Evolutionary conservation across 2,888 invertebrate genomes (phyloP).

Genomic region (Erpobdella octoculata): DNA sequence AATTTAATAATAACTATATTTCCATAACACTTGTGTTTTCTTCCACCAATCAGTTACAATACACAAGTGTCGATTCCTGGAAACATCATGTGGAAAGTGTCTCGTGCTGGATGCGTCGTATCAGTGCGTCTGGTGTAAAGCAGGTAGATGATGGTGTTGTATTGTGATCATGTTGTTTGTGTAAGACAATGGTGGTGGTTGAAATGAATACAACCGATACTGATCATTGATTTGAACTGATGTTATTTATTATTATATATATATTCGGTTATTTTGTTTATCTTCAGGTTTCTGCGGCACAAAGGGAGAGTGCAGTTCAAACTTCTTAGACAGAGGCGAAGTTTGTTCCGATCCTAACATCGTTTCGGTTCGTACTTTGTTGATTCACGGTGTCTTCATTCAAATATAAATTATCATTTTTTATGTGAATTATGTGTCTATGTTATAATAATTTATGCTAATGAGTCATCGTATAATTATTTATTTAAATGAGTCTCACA

Average conservation of each 20-base stretch:
- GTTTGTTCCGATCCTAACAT: neutral
- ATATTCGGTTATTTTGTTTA: neutral
- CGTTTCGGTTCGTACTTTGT: too few species aligned
- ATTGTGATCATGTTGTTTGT: neutral
- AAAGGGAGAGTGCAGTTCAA: neutral
- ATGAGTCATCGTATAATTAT: too few species aligned
- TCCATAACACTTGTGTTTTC: neutral
- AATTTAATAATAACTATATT: too few species aligned
- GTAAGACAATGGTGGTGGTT: neutral
- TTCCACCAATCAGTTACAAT: slow-evolving; percentile 47
- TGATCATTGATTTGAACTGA: neutral
- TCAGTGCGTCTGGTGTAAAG: slow-evolving; percentile 89
- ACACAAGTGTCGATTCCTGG: slow-evolving; percentile 80
- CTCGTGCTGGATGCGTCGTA: slow-evolving; percentile 81
- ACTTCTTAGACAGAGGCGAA: neutral
- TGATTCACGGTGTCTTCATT: too few species aligned
- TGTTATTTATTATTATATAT: neutral
- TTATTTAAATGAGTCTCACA: too few species aligned
- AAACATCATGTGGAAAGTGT: slow-evolving; percentile 93
- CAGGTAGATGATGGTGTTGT: neutral
- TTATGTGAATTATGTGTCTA: too few species aligned
- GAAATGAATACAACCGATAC: neutral
- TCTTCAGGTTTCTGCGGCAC: neutral
- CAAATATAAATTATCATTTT: too few species aligned
- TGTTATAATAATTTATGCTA: too few species aligned